Evolutionary conservation across 2,113 vertebrate genomes (phyloP).

Genomic region (Rhea pennata): DNA sequence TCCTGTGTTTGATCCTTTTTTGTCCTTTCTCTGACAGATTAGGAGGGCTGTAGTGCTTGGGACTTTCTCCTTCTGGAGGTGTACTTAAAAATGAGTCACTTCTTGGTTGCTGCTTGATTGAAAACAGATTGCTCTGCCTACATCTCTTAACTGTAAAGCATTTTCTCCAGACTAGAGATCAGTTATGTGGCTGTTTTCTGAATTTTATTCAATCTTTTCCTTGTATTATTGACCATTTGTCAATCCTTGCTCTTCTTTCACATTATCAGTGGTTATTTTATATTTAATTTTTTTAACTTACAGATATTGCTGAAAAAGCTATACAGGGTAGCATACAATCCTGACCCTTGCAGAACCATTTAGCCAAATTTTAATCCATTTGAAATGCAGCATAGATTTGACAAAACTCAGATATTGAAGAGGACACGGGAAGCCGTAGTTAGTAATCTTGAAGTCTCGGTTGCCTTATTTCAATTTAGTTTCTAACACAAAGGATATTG

Average conservation of each 20-base stretch:
- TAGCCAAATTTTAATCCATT: background rate
- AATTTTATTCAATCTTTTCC: background rate
- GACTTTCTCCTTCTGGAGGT: background rate
- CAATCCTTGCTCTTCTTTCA: background rate
- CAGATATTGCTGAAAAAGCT: background rate
- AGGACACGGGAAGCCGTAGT: background rate
- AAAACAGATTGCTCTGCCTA: background rate
- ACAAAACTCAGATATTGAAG: background rate
- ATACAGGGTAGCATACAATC: background rate
- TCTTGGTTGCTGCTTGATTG: background rate
- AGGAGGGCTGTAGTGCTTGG: background rate
- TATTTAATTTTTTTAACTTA: background rate
- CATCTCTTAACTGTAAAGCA: background rate
- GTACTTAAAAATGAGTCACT: background rate
- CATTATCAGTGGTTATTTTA: background rate
- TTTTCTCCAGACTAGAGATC: background rate
- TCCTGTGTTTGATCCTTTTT: background rate
- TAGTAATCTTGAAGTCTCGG: background rate
- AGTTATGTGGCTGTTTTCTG: background rate
- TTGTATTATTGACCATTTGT: background rate
- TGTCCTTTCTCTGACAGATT: background rate
- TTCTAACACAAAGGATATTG: background rate
- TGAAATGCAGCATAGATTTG: background rate
- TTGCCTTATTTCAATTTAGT: background rate
- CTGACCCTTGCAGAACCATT: background rate